Conservation (phyloP, 2,113 vertebrate genomes). For the Synchiropus splendidus region DNA sequence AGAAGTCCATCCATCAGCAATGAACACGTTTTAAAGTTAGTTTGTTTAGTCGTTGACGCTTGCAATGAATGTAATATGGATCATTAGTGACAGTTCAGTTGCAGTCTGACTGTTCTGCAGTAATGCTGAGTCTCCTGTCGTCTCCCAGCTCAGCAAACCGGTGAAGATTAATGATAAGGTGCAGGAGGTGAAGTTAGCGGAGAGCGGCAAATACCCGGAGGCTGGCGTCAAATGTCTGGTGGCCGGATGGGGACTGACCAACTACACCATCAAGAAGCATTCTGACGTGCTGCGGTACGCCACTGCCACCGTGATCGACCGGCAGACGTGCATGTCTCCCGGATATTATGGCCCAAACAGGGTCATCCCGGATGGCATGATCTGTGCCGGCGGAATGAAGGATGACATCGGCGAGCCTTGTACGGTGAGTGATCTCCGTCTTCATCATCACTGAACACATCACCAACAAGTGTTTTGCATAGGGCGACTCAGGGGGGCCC, state of each 20-base stretch:
- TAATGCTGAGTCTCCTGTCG: no score
- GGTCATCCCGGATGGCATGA: slow-evolving; percentile 41
- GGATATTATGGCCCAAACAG: slow-evolving; percentile 25
- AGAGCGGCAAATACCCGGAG: neutral
- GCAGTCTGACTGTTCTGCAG: no score
- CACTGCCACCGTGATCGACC: slow-evolving; percentile 49
- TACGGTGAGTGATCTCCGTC: slow-evolving; percentile 7
- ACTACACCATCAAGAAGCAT: accelerated
- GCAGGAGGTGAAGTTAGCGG: slow-evolving; percentile 2
- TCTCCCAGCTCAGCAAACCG: slow-evolving; percentile 33
- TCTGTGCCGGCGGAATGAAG: slow-evolving; percentile 50
- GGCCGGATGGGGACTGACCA: slow-evolving; percentile 54
- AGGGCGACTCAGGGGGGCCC: slow-evolving; percentile 66
- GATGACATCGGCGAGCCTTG: slow-evolving; percentile 20
- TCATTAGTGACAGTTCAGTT: no score
- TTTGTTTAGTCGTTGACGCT: no score
- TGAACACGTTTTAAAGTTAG: no score
- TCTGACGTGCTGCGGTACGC: slow-evolving; percentile 45
- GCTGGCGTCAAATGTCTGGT: slow-evolving; percentile 33
- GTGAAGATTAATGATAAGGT: slow-evolving; percentile 32
- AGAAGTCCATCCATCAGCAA: no score
- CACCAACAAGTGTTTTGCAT: neutral
- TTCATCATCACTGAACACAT: no score
- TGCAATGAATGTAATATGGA: no score
- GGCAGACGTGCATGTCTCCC: slow-evolving; percentile 40